Percentiles rank a stretch among this genome's conserved stretches.
Conservation (phyloP, 1,140 invertebrate genomes). For the Neodiprion fabricii region DNA sequence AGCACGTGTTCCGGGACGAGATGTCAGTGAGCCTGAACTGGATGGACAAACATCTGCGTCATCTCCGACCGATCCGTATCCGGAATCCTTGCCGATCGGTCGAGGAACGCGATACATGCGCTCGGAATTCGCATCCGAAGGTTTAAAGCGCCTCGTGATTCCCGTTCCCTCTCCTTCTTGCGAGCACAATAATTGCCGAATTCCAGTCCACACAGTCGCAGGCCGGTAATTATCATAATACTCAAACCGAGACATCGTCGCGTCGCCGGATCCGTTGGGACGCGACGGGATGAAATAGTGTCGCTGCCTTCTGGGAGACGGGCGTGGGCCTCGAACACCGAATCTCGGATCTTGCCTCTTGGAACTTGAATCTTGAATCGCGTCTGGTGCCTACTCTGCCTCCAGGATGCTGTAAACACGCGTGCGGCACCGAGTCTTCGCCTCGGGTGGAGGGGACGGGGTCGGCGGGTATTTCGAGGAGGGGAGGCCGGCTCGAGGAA, state of each 20-base stretch:
- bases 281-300: too few relatives aligned
- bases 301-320: too few relatives aligned
- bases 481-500: background rate
- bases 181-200: background rate
- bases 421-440: background rate
- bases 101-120: background rate
- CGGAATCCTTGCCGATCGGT: background rate
- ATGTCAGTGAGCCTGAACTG: background rate
- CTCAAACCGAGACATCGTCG: too few relatives aligned
- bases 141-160: too few relatives aligned
- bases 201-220: background rate
- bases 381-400: background rate
- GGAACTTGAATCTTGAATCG: background rate
- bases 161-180: background rate
- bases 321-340: background rate
- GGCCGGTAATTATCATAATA: too few relatives aligned
- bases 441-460: background rate
- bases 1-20: too few relatives aligned
- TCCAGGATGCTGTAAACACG: slow-evolving; percentile 4
- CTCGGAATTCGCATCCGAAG: background rate
- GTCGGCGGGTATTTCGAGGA: slow-evolving; percentile 7
- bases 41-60: slow-evolving; percentile 4
- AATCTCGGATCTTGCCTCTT: background rate
- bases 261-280: too few relatives aligned
- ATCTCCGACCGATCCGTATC: background rate